phyloP scores from a whole-genome alignment of 1,140 invertebrate species.

The Drosophila melanica region DNA sequence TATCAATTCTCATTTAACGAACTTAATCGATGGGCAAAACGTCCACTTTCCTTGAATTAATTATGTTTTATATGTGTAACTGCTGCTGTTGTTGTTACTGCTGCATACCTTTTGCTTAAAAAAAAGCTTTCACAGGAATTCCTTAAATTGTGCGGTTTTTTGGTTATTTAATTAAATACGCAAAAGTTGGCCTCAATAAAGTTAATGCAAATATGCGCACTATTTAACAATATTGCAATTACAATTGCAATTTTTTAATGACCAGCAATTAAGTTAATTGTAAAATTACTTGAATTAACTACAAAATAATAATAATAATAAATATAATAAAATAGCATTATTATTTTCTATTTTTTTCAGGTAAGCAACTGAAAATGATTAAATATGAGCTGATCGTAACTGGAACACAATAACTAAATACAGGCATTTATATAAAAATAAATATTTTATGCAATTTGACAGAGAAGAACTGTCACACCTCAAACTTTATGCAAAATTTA shows the following conservation, averaged over 20 bases:
- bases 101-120: neutral
- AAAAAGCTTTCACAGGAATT: neutral
- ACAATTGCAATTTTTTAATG: neutral
- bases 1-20: neutral
- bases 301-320: neutral
- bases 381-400: neutral
- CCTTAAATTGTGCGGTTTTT: conserved; percentile 6
- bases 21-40: neutral
- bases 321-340: neutral
- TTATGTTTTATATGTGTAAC: neutral
- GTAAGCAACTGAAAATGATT: conserved; percentile 7
- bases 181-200: neutral
- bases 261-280: neutral
- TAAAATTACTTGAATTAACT: neutral
- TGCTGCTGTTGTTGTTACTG: neutral
- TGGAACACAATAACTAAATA: conserved; percentile 1
- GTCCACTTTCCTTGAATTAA: neutral
- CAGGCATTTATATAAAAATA: conserved; percentile 39
- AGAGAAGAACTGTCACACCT: conserved; percentile 2
- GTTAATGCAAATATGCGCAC: neutral
- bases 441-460: conserved; percentile 23
- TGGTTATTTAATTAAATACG: conserved; percentile 20
- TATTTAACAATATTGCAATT: neutral
- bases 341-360: conserved; percentile 17
- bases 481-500: neutral